phyloP scores from a whole-genome alignment of 2,797 vertebrate species.

The Fundulus diaphanus region DNA sequence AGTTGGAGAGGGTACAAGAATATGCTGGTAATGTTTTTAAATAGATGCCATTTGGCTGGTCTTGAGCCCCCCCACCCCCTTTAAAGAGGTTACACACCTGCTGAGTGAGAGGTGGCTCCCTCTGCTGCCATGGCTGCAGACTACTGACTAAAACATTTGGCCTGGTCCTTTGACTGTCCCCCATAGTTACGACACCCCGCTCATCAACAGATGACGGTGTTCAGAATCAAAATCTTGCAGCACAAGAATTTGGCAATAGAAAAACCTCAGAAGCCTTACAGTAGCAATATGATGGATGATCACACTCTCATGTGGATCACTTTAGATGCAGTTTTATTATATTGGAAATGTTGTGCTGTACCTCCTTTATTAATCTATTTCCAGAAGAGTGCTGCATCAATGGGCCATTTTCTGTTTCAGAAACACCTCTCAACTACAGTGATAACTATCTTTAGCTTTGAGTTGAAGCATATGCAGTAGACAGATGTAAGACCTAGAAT shows the following conservation, averaged over 20 bases:
- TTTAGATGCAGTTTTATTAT: background rate
- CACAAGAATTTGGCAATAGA: background rate
- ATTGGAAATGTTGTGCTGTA: background rate
- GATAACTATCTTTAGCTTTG: background rate
- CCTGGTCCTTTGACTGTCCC: background rate
- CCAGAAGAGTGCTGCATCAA: background rate
- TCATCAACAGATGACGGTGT: background rate
- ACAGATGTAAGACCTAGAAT: background rate
- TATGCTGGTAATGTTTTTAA: slow-evolving; percentile 38
- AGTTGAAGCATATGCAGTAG: background rate
- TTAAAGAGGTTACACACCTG: slow-evolving; percentile 23
- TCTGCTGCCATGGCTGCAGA: slow-evolving; percentile 49
- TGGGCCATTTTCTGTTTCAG: background rate
- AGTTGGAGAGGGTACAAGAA: slow-evolving; percentile 16
- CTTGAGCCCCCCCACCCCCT: background rate
- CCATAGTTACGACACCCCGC: background rate
- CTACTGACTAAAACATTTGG: background rate
- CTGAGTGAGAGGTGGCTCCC: slow-evolving; percentile 51
- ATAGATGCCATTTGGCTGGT: slow-evolving; percentile 31
- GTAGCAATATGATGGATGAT: background rate
- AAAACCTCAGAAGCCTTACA: no score
- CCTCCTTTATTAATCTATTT: background rate
- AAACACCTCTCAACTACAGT: background rate
- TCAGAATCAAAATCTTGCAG: background rate
- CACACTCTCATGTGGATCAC: background rate